Evolutionary conservation across 2,113 vertebrate species (phyloP), one percentile per base, ranked within the genome.

Genomic region (Austrofundulus limnaeus): DNA sequence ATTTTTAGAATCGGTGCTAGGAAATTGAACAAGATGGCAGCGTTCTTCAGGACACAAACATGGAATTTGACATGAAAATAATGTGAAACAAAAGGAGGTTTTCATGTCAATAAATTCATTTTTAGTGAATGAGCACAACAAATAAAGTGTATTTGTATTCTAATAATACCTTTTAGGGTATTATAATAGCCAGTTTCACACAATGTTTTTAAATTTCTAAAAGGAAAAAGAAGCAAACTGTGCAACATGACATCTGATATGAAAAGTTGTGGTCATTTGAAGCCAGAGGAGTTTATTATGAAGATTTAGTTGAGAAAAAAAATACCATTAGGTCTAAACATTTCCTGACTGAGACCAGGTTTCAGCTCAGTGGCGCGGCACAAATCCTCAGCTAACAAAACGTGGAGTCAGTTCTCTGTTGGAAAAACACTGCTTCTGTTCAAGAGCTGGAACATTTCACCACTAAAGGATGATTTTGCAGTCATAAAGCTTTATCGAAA

Each of bases 281-380:
- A 16, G 31, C 5, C 37, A 19, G 14, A 10, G 14, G 51, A n/a
- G 9, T 12, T 1, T 12, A 60, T 21, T 38, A 56, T 61, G 21
- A 20, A 6, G 16, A 11, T 70, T 16, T 34, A 20, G 46, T 12
- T 34, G 23, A 54, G 16, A 72, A 28, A 55, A 62, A 9, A 46
- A 19, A 45, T 52, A 56, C 19, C 47, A 28, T 70, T 51, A 67
- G 66, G 51, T 58, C 41, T 57, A 61, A 70, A 66, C 15, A 4
- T 70, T 73, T 62, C 15, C 25, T 19, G 45, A 17, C 34, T 19
- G 46, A 17, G 34, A 67, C 20, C 47, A 62, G 54, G 52, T 51
- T 37, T 39, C 19, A 51, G 37, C 23, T 42, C 63, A 70, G 54
- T 70, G 60, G 47, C 51, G 2, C 16, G 46, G 17, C 41, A 55